phyloP scores from a whole-genome alignment of 2,888 invertebrate genomes.

The Ormyrus labotus region DNA sequence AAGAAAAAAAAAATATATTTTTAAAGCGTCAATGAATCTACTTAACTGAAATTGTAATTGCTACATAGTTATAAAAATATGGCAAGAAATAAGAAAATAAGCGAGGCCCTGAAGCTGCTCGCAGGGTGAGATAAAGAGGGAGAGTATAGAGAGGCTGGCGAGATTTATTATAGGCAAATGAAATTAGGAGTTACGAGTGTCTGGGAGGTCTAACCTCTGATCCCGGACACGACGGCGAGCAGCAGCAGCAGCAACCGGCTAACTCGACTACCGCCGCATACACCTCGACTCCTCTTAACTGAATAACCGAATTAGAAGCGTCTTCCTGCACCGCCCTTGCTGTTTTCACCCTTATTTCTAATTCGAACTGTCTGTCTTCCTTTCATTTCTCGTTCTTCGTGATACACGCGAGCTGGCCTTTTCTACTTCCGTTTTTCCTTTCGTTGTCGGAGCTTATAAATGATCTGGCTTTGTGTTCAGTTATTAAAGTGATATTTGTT shows the following conservation, averaged over 20 bases:
- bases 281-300: conserved; percentile 60
- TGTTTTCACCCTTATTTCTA: conserved; percentile 57
- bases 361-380: conserved; percentile 24
- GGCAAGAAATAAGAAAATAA: not conserved
- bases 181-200: conserved; percentile 67
- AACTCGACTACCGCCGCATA: conserved; percentile 57
- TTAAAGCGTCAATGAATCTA: too few relatives aligned
- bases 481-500: too few relatives aligned
- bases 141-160: conserved; percentile 10
- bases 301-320: conserved; percentile 66
- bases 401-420: not conserved
- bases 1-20: too few relatives aligned
- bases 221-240: conserved; percentile 47
- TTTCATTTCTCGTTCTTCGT: conserved; percentile 23
- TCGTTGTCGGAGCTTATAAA: not conserved
- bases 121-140: not conserved
- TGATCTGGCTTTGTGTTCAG: conserved; percentile 29
- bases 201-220: conserved; percentile 61
- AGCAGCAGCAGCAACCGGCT: conserved; percentile 44
- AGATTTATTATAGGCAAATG: conserved; percentile 68
- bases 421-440: not conserved
- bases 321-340: not conserved
- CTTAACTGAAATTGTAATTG: too few relatives aligned
- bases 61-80: too few relatives aligned
- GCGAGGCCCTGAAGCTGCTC: not conserved